Percentiles rank a stretch among this genome's conserved stretches.
phyloP scores from a whole-genome alignment of 2,888 invertebrate genomes.

The Apomyelois bistriatella region DNA sequence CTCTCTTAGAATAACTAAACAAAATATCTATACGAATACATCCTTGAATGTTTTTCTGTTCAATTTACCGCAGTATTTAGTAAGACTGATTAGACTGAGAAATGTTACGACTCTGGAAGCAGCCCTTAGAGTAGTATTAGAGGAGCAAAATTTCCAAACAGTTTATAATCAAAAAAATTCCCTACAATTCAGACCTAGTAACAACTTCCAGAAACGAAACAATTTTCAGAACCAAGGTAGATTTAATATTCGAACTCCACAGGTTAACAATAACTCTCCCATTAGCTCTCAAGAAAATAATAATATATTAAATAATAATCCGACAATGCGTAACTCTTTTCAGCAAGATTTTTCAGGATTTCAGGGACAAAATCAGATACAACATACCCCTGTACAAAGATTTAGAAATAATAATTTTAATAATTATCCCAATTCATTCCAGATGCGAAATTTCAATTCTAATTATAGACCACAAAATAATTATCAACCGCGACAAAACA shows the following conservation, averaged over 20 bases:
- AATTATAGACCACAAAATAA: background rate
- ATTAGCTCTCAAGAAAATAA: too few relatives aligned
- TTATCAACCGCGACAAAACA: background rate
- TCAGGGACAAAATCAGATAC: background rate
- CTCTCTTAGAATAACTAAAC: background rate
- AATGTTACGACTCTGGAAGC: conserved; percentile 16
- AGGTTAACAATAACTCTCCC: too few relatives aligned
- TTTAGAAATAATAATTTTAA: background rate
- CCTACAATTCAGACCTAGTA: background rate
- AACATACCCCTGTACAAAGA: too few relatives aligned
- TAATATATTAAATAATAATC: too few relatives aligned
- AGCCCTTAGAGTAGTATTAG: conserved; percentile 17
- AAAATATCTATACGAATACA: conserved; percentile 16
- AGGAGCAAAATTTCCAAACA: conserved; percentile 17
- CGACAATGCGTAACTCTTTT: background rate
- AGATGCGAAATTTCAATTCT: conserved; percentile 5
- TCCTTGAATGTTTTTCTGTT: conserved; percentile 19
- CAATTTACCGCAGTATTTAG: conserved; percentile 19
- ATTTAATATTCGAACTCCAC: background rate
- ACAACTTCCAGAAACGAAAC: background rate
- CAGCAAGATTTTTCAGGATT: background rate
- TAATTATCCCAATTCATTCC: conserved; percentile 1
- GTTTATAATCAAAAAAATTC: background rate
- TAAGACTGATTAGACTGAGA: conserved; percentile 16
- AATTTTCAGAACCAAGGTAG: background rate